Evolutionary conservation across 2,888 invertebrate species (phyloP).

Genomic region (Caenorhabditis sinica): DNA sequence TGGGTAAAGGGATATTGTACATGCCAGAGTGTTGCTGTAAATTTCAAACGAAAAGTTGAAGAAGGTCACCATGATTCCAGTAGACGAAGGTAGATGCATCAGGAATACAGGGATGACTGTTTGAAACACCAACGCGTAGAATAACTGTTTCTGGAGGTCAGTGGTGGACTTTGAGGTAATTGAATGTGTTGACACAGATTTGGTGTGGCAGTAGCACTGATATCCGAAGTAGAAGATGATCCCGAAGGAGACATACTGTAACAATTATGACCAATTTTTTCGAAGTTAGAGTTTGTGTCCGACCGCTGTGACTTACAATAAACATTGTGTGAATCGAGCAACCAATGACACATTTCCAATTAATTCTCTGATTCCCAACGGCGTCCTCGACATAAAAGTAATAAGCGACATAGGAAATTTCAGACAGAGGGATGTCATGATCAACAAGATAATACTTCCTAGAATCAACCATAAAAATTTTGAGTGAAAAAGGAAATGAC

Average conservation of each 20-base stretch:
- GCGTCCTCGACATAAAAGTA: conserved; percentile 31
- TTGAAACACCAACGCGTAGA: conserved; percentile 50
- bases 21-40: conserved; percentile 13
- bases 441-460: conserved; percentile 29
- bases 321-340: conserved; percentile 13
- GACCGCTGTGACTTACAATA: conserved; percentile 8
- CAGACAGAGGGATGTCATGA: conserved; percentile 4
- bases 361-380: neutral
- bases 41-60: conserved; percentile 17
- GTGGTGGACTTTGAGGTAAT: neutral
- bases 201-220: conserved; percentile 28
- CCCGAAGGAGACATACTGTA: conserved; percentile 8
- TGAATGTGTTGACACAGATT: neutral
- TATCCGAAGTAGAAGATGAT: conserved; percentile 32
- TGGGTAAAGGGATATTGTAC: conserved; percentile 41
- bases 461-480: neutral
- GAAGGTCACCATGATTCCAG: conserved; percentile 3
- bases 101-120: conserved; percentile 47
- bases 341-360: conserved; percentile 25
- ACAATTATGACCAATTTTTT: neutral
- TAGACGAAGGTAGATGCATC: conserved; percentile 40
- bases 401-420: conserved; percentile 29
- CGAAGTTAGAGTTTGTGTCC: neutral
- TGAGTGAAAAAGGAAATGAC: neutral
- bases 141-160: conserved; percentile 31